Conservation (phyloP, 2,888 invertebrate genomes). For the Lymantria monacha region DNA sequence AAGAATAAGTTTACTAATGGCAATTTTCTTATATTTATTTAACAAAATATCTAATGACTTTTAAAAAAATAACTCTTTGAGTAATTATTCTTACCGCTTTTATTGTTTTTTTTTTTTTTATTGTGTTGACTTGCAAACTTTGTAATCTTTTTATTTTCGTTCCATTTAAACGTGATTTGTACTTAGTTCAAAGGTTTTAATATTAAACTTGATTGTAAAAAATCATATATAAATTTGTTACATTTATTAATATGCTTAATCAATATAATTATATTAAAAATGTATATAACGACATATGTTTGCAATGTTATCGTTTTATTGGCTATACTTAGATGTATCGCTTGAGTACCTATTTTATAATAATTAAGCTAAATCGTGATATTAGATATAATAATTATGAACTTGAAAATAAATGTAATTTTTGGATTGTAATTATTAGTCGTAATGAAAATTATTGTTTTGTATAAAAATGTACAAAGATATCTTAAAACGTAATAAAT, state of each 20-base stretch:
- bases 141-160: constrained; percentile 8
- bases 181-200: constrained; percentile 8
- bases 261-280: constrained; percentile 32
- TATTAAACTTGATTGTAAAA: constrained; percentile 20
- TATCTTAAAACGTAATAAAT: constrained; percentile 79
- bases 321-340: constrained; percentile 61
- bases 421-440: constrained; percentile 81
- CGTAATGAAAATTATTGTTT: constrained; percentile 78
- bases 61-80: too few relatives aligned
- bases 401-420: constrained; percentile 79
- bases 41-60: neutral
- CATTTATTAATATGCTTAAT: constrained; percentile 44
- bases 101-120: too few relatives aligned
- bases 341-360: constrained; percentile 72
- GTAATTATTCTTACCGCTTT: too few relatives aligned
- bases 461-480: constrained; percentile 80
- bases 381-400: constrained; percentile 80
- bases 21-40: constrained; percentile 5
- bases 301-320: constrained; percentile 66
- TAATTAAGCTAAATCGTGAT: constrained; percentile 82
- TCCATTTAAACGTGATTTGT: constrained; percentile 19
- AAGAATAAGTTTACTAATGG: constrained; percentile 12
- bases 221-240: constrained; percentile 32
- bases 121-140: too few relatives aligned
- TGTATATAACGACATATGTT: constrained; percentile 54